These are phyloP conservation scores for Chelon auratus DNA, from an alignment of 2,797 vertebrate genomes.

Conservation along the genomic window DNA sequence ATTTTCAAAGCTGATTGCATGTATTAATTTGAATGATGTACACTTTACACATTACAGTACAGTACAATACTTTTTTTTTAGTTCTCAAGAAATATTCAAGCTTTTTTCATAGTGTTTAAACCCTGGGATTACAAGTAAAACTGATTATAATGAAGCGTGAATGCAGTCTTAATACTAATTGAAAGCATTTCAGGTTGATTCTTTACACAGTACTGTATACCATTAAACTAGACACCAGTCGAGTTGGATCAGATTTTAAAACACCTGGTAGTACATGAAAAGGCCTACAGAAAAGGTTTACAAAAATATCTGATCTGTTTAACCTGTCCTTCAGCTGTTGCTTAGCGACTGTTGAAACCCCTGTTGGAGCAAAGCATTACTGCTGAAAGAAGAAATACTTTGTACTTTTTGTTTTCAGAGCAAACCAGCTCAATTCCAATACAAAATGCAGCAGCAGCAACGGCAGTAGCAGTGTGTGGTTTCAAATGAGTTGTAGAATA, in stretches of 20 bases:
- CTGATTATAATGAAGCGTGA: not conserved
- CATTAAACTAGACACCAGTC: slow-evolving; percentile 6
- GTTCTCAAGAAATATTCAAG: not conserved
- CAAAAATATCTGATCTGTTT: slow-evolving; percentile 38
- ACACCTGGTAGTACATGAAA: slow-evolving; percentile 18
- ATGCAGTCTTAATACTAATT: not conserved
- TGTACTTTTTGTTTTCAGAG: slow-evolving; percentile 28
- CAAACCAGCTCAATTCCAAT: slow-evolving; percentile 1
- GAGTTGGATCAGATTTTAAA: slow-evolving; percentile 25
- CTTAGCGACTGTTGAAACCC: slow-evolving; percentile 60
- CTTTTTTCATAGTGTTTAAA: not conserved
- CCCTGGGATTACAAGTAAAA: not conserved
- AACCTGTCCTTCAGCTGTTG: slow-evolving; percentile 54
- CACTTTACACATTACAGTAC: no score
- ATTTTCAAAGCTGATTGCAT: not conserved
- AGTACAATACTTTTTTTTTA: not conserved
- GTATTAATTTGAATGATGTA: slow-evolving; percentile 7
- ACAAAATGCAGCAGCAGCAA: not conserved
- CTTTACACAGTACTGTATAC: slow-evolving; percentile 5
- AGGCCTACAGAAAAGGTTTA: slow-evolving; percentile 22
- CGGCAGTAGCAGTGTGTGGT: slow-evolving; percentile 3
- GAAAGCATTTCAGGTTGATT: not conserved
- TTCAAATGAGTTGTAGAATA: slow-evolving; percentile 6
- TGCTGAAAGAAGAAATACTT: slow-evolving; percentile 31
- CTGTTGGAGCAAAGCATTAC: slow-evolving; percentile 34